Conservation (phyloP, 2,113 vertebrate genomes). For the Coryphaenoides rupestris region DNA sequence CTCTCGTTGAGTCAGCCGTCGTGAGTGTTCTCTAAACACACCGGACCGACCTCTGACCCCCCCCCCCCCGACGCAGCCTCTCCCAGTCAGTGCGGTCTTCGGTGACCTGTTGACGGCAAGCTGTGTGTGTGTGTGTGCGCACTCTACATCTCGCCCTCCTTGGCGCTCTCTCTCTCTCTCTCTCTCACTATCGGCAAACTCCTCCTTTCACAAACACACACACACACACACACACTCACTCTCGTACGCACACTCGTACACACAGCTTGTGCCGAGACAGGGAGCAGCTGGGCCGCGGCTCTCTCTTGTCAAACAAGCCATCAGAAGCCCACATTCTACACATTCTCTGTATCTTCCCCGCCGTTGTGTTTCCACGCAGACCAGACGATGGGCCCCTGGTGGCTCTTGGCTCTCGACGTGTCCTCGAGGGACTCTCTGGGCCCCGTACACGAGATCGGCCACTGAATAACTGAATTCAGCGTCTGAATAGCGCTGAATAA, state of each 20-base stretch:
- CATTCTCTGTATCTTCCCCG: conserved; percentile 12
- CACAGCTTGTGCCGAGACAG: conserved; percentile 24
- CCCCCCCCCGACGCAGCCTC: no score
- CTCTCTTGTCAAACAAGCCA: conserved; percentile 54
- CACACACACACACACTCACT: conserved; percentile 13
- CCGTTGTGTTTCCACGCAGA: no score
- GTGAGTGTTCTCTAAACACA: conserved; percentile 52
- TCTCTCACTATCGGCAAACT: conserved; percentile 1
- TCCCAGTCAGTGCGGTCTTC: background rate
- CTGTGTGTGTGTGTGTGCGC: background rate
- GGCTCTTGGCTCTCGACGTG: background rate
- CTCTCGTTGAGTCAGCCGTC: conserved; percentile 32
- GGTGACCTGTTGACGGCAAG: background rate
- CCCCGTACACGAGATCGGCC: no score
- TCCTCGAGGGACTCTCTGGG: background rate
- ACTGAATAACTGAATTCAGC: background rate
- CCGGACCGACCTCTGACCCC: background rate
- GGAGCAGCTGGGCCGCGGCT: conserved; percentile 33
- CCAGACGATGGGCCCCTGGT: background rate
- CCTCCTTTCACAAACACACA: conserved; percentile 5
- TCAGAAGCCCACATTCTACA: conserved; percentile 40
- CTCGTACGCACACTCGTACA: conserved; percentile 7
- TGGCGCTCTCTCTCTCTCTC: conserved; percentile 5
- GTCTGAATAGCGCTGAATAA: no score
- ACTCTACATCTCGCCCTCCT: no score